Evolutionary conservation across 2,113 vertebrate genomes (phyloP).

Genomic region (Tautogolabrus adspersus): DNA sequence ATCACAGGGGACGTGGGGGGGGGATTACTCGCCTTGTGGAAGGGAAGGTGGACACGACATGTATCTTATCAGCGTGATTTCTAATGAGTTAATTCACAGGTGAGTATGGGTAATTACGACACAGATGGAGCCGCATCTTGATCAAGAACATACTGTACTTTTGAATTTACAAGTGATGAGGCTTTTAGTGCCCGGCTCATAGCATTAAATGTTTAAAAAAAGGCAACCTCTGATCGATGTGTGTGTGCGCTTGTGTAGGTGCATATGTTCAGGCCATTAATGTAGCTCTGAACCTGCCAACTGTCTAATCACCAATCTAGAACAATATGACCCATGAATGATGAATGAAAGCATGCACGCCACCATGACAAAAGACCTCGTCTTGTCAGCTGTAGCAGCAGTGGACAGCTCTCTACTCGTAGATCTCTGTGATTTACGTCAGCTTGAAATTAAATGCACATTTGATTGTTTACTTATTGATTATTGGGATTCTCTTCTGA

Average conservation of each 20-base stretch:
- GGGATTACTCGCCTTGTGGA: constrained; percentile 48
- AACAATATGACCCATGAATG: constrained; percentile 62
- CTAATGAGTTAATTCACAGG: constrained; percentile 67
- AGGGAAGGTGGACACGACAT: constrained; percentile 51
- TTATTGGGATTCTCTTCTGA: not conserved
- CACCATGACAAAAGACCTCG: constrained; percentile 44
- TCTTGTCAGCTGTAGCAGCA: constrained; percentile 41
- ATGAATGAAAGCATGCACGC: constrained; percentile 52
- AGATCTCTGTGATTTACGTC: constrained; percentile 30
- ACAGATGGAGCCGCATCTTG: constrained; percentile 6
- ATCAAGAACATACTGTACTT: constrained; percentile 14
- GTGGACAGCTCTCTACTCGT: constrained; percentile 29
- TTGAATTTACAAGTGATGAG: not conserved
- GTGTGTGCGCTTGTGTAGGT: constrained; percentile 6
- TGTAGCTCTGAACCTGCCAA: constrained; percentile 39
- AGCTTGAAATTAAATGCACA: constrained; percentile 7
- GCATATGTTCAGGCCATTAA: constrained; percentile 36
- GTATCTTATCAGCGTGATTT: constrained; percentile 58
- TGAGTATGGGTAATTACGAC: constrained; percentile 47
- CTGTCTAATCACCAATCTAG: constrained; percentile 48
- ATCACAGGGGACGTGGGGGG: constrained; percentile 34
- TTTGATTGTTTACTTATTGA: constrained; percentile 32
- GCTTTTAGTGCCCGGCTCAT: not conserved
- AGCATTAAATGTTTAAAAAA: not conserved
- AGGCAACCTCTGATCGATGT: constrained; percentile 15